Evolutionary conservation across 2,888 invertebrate species (phyloP), one percentile per base, ranked within the genome.

Genomic region (Esperia sulphurella): DNA sequence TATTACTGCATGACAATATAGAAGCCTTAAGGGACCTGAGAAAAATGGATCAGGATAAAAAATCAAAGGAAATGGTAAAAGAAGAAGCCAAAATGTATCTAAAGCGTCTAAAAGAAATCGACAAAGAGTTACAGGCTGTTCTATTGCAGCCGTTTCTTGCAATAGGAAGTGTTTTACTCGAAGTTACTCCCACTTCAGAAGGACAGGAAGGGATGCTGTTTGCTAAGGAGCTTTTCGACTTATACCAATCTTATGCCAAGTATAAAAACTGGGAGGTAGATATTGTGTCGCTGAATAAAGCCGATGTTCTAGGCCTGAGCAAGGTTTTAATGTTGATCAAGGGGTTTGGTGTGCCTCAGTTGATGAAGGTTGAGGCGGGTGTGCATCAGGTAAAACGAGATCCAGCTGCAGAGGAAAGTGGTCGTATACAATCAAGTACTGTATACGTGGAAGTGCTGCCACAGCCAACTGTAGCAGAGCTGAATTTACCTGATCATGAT

Each of bases 131-230:
- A 46, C 66, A 93, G 39, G 71, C 91, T 5, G 79, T 90, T 13
- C 72, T 97, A 39, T 67, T 94, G 8, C 90, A 92, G 4, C 80
- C 91, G 13, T 83, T 91, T 43, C 81, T 91, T n/a, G 81, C 88
- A 8, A 91, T 93, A 14, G 83, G 91, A 30, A 93, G 92, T 49
- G 90, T 91, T 0, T 53, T 97, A 43, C 68, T 98, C 40, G 98
- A 98, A 86, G 92, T 98, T 5, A 92, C 92, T 14, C 94, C 97
- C 0, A 98, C 98, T 0, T 97, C 97, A 0, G 99, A 99, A 0
- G 99, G 99, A 0, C 96, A 97, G 70, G 99, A 99, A 83, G 96
- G 99, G 0, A 98, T 98, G 97, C 83, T 99, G 1, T 99, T 99
- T 79, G 95, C 96, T 0, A 91, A 92, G 52, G 97, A 98, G 70